Conservation (phyloP, 2,113 vertebrate genomes). For the Tilapia sparmanii region DNA sequence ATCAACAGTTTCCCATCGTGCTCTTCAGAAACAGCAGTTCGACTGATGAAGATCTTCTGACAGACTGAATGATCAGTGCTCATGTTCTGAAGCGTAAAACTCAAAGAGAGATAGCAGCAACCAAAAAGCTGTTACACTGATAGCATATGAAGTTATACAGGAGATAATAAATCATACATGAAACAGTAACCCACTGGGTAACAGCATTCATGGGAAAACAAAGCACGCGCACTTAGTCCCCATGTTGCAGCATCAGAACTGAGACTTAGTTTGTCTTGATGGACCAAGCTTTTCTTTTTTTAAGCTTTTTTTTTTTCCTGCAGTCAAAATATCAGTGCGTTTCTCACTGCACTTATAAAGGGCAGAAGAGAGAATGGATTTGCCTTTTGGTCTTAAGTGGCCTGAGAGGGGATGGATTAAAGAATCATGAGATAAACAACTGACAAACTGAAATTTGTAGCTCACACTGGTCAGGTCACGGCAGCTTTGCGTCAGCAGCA, state of each 20-base stretch:
- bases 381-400: slow-evolving; percentile 56
- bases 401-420: slow-evolving; percentile 49
- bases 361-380: slow-evolving; percentile 23
- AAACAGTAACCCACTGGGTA: not conserved
- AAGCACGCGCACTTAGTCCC: slow-evolving; percentile 36
- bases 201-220: not conserved
- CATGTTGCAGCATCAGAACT: slow-evolving; percentile 4
- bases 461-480: not conserved
- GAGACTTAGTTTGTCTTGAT: not conserved
- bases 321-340: slow-evolving; percentile 3
- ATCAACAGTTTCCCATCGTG: not conserved
- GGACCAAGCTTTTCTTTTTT: not conserved
- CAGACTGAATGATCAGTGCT: not conserved
- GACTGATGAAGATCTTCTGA: not conserved
- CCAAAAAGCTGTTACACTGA: not conserved
- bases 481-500: not conserved
- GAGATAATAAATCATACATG: slow-evolving; percentile 47
- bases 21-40: not conserved
- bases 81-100: not conserved
- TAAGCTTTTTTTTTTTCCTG: not conserved
- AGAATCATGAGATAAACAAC: slow-evolving; percentile 63
- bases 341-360: slow-evolving; percentile 8
- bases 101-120: not conserved
- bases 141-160: not conserved
- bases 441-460: not conserved